Evolutionary conservation across 2,797 vertebrate species (phyloP), one percentile per base, ranked within the genome.

Genomic region (Galaxias olidus): DNA sequence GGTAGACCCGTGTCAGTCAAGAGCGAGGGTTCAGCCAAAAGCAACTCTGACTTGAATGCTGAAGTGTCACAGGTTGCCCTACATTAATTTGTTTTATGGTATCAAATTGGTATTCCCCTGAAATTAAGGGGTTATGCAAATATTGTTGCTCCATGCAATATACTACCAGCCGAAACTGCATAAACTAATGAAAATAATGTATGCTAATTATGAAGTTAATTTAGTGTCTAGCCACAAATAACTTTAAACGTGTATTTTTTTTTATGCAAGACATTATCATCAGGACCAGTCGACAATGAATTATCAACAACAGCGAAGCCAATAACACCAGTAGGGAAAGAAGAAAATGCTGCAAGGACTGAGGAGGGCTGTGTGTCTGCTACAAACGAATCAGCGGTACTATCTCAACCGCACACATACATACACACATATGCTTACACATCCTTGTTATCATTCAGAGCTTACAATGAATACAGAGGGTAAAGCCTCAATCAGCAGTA

Each of bases 381-480:
- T 59, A 63, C 66, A 69, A 74, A 75, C 30, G 30, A 10, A 64
- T 69, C 5, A 42, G 63, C 44, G 86, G 74, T 67, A 62, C 12
- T 48, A 40, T 59, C 13, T 54, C 45, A 40, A 9, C 15, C 45
- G 43, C 54, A 63, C 46, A 42, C 54, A 41, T 43, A 64, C 61
- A 60, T 17, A 17, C 11, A 10, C 51, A 0, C 17, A 13, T 10
- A 19, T 19, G 11, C 51, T 4, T 11, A 30, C 45, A 46, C 45
- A 9, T 19, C 11, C 51, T 53, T 19, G 51, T 19, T 53, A 53
- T 53, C 20, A 17, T 11, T 17, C 51, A 20, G 17, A 30, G 18
- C 17, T 10, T 10, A 53, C 9, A 12, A 7, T 1, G n/a, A 14
- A 56, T 30, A 15, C 20, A 56, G 30, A 30, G 30, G 30, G 30